A percentile compares a stretch with the other conserved stretches of the same genome.
These are phyloP conservation scores for Microplitis deprimator DNA, from an alignment of 2,888 invertebrate genomes.

Conservation along the genomic window DNA sequence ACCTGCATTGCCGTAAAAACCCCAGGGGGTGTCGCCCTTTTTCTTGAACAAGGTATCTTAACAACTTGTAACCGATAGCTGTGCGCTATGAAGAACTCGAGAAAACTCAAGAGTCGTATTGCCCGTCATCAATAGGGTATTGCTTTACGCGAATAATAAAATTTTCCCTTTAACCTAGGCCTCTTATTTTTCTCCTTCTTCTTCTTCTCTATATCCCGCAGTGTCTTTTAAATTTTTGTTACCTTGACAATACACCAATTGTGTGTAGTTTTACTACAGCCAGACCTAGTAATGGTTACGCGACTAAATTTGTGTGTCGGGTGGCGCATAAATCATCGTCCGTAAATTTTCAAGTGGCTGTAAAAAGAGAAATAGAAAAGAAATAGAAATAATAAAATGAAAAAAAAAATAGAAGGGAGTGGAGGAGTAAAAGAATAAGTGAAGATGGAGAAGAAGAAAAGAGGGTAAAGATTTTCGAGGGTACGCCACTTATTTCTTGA, in stretches of 20 bases:
- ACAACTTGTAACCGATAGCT: constrained; percentile 67
- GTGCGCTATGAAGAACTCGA: constrained; percentile 41
- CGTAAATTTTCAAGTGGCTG: background rate
- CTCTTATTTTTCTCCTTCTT: background rate
- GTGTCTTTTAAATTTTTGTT: background rate
- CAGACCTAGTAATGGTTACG: background rate
- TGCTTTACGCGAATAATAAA: constrained; percentile 14
- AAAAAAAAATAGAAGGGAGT: background rate
- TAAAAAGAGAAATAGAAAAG: background rate
- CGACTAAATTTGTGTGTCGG: constrained; percentile 8
- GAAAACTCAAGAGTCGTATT: constrained; percentile 1
- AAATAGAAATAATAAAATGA: background rate
- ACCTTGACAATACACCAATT: background rate
- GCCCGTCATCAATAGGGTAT: constrained; percentile 24
- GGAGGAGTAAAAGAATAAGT: constrained; percentile 32
- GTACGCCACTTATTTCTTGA: constrained; percentile 33
- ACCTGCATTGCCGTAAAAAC: constrained; percentile 44
- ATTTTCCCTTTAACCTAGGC: constrained; percentile 6
- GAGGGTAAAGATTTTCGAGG: constrained; percentile 38
- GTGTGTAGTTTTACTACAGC: background rate
- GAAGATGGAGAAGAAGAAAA: constrained; percentile 18
- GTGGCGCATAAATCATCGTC: constrained; percentile 9
- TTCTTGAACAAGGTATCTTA: constrained; percentile 55
- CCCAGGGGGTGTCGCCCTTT: constrained; percentile 42
- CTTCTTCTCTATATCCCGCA: background rate